Evolutionary conservation across 2,113 vertebrate species (phyloP).

Genomic region (Anguilla japonica): DNA sequence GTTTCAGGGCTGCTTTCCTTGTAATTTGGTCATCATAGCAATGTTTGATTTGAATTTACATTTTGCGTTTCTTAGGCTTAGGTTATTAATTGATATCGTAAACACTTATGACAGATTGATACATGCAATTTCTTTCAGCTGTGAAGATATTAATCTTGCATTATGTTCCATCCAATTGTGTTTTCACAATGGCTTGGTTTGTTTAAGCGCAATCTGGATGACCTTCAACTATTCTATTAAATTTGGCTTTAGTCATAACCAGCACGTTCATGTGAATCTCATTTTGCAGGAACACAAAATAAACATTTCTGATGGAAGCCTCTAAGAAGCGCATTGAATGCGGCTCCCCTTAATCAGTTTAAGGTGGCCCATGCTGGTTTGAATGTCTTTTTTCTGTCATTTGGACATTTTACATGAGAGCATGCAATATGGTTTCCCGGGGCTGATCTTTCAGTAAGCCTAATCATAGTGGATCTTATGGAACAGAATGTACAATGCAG

Average conservation of each 20-base stretch:
- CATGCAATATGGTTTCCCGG: not conserved
- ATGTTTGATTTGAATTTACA: not conserved
- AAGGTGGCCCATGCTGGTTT: not conserved
- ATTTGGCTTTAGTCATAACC: not conserved
- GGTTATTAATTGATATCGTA: not conserved
- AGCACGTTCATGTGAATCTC: not conserved
- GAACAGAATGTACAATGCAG: not conserved
- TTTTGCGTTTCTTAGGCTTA: not conserved
- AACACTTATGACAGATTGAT: slow-evolving; percentile 3
- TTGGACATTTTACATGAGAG: not conserved
- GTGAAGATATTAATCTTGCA: not conserved
- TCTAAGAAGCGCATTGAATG: not conserved
- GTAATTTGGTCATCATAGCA: not conserved
- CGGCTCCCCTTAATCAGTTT: not conserved
- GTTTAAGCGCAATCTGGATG: not conserved
- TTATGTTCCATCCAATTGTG: not conserved
- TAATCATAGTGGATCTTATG: not conserved
- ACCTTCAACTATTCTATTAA: not conserved
- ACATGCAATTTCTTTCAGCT: not conserved
- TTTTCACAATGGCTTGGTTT: not conserved
- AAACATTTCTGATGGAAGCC: not conserved
- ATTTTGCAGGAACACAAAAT: not conserved
- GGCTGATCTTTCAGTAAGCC: not conserved
- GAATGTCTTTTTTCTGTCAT: not conserved
- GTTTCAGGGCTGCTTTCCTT: not conserved